Evolutionary conservation across 2,113 vertebrate genomes (phyloP).

Genomic region (Erinaceus europaeus): DNA sequence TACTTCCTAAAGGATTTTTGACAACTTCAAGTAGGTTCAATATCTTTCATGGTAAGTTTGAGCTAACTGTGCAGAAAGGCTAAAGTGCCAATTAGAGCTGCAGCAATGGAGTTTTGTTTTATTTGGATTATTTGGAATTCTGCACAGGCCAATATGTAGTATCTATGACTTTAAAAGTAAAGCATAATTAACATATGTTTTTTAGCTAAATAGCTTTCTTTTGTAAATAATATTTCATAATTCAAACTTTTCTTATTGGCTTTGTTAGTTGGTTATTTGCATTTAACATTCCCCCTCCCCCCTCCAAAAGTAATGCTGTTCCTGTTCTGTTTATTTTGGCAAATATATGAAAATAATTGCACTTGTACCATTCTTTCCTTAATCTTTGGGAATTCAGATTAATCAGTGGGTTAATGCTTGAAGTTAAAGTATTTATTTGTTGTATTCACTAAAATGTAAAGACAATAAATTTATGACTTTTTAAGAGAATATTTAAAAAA

Average conservation of each 20-base stretch:
- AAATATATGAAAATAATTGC: conserved; percentile 60
- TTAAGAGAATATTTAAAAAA: too few species aligned
- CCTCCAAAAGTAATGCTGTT: too few species aligned
- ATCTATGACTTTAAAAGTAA: conserved; percentile 30
- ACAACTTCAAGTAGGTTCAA: conserved; percentile 73
- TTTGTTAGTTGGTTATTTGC: conserved; percentile 44
- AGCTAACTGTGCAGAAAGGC: conserved; percentile 67
- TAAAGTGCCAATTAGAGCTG: conserved; percentile 64
- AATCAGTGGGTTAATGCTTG: conserved; percentile 53
- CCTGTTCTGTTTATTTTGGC: conserved; percentile 24
- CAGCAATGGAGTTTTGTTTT: conserved; percentile 65
- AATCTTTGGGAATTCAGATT: conserved; percentile 55
- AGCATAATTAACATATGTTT: neutral
- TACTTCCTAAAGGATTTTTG: conserved; percentile 73
- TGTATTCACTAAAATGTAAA: conserved; percentile 74
- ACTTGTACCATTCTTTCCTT: conserved; percentile 68
- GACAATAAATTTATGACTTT: conserved; percentile 71
- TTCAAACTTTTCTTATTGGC: neutral
- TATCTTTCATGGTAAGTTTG: conserved; percentile 73
- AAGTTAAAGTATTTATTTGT: conserved; percentile 54
- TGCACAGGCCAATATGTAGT: neutral
- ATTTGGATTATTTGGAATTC: conserved; percentile 39
- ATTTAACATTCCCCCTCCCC: too few species aligned
- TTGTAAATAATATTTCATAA: neutral
- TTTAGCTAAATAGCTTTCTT: neutral